These are phyloP conservation scores for Crepidodera aurea DNA, from an alignment of 2,888 invertebrate species.

Conservation along the genomic window DNA sequence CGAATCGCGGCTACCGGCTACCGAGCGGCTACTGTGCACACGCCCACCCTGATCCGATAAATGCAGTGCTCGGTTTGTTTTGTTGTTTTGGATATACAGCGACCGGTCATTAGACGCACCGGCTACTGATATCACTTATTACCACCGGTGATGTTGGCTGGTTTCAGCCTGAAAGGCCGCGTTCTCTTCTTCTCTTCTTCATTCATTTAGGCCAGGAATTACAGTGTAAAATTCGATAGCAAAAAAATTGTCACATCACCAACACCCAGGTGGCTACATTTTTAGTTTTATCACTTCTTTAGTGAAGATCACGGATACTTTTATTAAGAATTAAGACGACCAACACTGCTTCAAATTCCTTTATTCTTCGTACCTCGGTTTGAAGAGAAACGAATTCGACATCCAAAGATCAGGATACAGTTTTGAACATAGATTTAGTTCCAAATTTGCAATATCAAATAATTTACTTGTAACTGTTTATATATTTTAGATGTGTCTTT, in stretches of 20 bases:
- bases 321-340: too few relatives aligned
- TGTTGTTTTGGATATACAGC: constrained; percentile 51
- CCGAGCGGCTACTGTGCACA: constrained; percentile 54
- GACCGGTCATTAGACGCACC: constrained; percentile 55
- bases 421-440: too few relatives aligned
- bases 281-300: too few relatives aligned
- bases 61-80: constrained; percentile 58
- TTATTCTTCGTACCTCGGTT: too few relatives aligned
- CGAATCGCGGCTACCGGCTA: constrained; percentile 48
- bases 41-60: constrained; percentile 61
- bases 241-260: background rate
- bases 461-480: too few relatives aligned
- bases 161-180: constrained; percentile 34
- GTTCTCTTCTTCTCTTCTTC: constrained; percentile 14
- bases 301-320: too few relatives aligned
- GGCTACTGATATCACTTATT: constrained; percentile 44
- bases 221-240: background rate
- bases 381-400: too few relatives aligned
- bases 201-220: constrained; percentile 21
- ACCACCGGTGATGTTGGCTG: constrained; percentile 44
- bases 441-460: too few relatives aligned
- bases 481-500: too few relatives aligned
- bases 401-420: too few relatives aligned
- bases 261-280: too few relatives aligned
- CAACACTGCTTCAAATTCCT: too few relatives aligned